Evolutionary conservation across 2,888 invertebrate genomes (phyloP).

Genomic region (Callinectes sapidus): DNA sequence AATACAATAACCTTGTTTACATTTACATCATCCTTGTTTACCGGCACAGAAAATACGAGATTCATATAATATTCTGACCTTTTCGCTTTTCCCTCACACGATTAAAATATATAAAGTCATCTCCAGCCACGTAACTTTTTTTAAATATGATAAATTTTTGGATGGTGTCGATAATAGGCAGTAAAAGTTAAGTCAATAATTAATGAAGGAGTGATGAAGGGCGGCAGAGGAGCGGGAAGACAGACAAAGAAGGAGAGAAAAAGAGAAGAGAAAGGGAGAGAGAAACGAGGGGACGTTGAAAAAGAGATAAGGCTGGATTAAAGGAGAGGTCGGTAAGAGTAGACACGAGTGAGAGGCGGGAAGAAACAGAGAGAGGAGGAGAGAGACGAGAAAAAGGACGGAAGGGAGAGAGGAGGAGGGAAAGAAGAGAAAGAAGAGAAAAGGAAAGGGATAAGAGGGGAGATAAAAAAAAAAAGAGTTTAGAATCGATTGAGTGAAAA

Average conservation of each 20-base stretch:
- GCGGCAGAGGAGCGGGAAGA: neutral
- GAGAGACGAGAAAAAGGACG: neutral
- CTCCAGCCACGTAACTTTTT: neutral
- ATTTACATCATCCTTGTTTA: neutral
- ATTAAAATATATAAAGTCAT: neutral
- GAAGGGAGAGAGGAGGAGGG: neutral
- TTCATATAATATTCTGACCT: neutral
- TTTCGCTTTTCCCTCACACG: neutral
- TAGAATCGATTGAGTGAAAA: too few relatives aligned
- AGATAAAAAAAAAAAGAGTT: too few relatives aligned
- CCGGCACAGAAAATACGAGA: neutral
- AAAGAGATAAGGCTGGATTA: too few relatives aligned
- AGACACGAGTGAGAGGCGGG: neutral
- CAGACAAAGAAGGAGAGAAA: too few relatives aligned
- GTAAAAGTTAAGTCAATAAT: neutral
- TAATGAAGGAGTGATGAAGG: neutral
- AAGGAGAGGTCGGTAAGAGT: too few relatives aligned
- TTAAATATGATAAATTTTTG: neutral
- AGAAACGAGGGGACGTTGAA: too few relatives aligned
- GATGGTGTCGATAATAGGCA: neutral
- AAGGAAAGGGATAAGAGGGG: neutral
- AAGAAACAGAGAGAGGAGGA: too few relatives aligned
- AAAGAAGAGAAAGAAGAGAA: neutral
- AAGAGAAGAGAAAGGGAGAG: neutral
- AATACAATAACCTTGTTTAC: too few relatives aligned